Base-by-base conservation (phyloP, 1,140 invertebrate genomes). In the Anastrepha ludens region DNA sequence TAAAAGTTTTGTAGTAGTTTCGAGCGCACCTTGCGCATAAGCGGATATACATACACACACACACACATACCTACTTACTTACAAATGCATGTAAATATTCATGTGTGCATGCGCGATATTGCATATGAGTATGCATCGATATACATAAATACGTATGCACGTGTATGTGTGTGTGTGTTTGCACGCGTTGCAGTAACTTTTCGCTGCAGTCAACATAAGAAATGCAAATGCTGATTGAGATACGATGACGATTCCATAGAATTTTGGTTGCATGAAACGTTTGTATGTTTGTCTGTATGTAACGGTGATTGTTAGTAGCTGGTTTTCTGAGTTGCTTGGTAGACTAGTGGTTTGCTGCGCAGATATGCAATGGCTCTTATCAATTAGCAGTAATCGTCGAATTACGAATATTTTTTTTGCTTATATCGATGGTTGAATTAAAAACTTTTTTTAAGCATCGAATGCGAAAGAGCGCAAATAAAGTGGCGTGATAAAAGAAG, bases 171-270 rank as follows among this genome's bases (percentile, higher is more conserved):
- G 1, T 70, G 29, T 70, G 39, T 20, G 62, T 64, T 64, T 29
- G 65, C 39, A 70, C 13, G 65, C 65, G 44, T 74, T 74, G 44
- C 44, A 74, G 44, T 15, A 74, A 74, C 41, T 74, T 74, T 74
- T 44, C 70, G 70, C 44, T 74, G 70, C 70, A 74, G 44, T 15
- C 20, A 74, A 74, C 44, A 74, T 41, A 74, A 74, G 70, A 74
- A 74, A 74, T 74, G 70, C 70, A 74, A 74, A 74, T 74, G 70
- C 70, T 47, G 70, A 74, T 74, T 74, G 44, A 74, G 70, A 74
- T 74, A 74, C 17, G 70, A 74, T 74, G 70, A 50, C 70, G 70
- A 74, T 74, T 74, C 70, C 70, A n/a, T 74, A 44, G 70, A 74
- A 74, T 74, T 74, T 29, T 47, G n/a, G 41, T 74, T 44, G 70